Evolutionary conservation across 2,113 vertebrate genomes (phyloP), one percentile per base, ranked within the genome.

Genomic region (Perccottus glenii): DNA sequence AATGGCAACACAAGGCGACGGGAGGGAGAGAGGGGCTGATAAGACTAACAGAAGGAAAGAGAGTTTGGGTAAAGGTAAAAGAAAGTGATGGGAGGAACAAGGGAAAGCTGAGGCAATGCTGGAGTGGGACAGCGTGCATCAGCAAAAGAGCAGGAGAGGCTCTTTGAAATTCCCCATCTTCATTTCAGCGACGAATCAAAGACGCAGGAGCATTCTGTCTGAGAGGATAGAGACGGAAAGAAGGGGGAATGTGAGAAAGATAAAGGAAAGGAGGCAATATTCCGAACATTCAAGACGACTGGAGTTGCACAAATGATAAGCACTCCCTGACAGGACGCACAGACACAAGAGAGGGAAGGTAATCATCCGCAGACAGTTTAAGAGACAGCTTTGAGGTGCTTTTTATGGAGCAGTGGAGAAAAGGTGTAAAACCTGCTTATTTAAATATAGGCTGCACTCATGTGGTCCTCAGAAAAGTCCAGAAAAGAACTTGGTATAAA

Each of bases 101-200:
- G 62, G 75, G 53, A 80, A 83, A 56, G 69, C 61, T 56, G 48
- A 80, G 67, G 90, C 73, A 77, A 78, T 67, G 80, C 55, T 46
- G 19, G 84, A 73, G 80, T 86, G 86, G 89, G 87, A 83, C 83
- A 79, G 73, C 40, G 71, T 78, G 79, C 78, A 72, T 90, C 86
- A 90, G 90, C 85, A 90, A 77, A 90, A 87, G 87, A 86, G n/a
- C n/a, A 77, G 78, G 89, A 59, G 78, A 88, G 88, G 90, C 87
- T 87, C 89, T 92, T 92, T 92, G 86, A 92, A 92, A 90, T 85
- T 82, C 80, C 77, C 75, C 84, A 85, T 88, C 85, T 88, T 90
- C 82, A 84, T 89, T 88, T 88, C 85, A 87, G 87, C 86, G 75
- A 77, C 77, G 68, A 90, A 90, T 88, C 85, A 91, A 91, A 91